Percentiles rank a stretch among this genome's conserved stretches.
phyloP scores from a whole-genome alignment of 1,140 invertebrate species.

The Asobara japonica region DNA sequence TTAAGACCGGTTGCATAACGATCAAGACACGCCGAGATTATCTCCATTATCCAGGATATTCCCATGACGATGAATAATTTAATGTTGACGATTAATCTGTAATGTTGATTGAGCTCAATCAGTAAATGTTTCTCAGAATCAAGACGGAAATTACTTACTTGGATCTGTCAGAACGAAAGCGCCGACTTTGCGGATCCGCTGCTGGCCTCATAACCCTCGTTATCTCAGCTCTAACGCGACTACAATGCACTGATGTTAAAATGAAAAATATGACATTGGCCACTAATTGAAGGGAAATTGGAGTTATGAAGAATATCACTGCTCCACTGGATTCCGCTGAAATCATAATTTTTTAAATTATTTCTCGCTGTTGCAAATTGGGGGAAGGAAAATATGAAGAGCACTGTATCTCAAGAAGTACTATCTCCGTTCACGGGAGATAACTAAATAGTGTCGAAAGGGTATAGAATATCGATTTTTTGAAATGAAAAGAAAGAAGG shows the following conservation, averaged over 20 bases:
- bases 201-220: constrained; percentile 69
- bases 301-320: constrained; percentile 72
- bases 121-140: not conserved
- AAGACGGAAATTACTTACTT: constrained; percentile 64
- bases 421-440: too few relatives aligned
- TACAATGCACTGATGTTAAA: constrained; percentile 74
- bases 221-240: constrained; percentile 75
- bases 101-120: constrained; percentile 27
- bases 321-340: constrained; percentile 34
- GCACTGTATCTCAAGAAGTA: too few relatives aligned
- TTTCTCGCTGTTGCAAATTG: too few relatives aligned
- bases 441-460: too few relatives aligned
- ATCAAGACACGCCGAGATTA: constrained; percentile 66
- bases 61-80: constrained; percentile 83
- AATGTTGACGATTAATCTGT: constrained; percentile 74
- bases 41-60: constrained; percentile 75
- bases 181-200: constrained; percentile 62
- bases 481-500: too few relatives aligned
- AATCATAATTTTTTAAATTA: too few relatives aligned
- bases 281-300: constrained; percentile 71
- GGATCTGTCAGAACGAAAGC: constrained; percentile 73
- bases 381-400: too few relatives aligned
- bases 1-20: constrained; percentile 29
- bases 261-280: constrained; percentile 75
- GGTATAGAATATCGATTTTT: too few relatives aligned